These are phyloP conservation scores for Microctonus hyperodae DNA, from an alignment of 2,888 invertebrate genomes.

Conservation along the genomic window DNA sequence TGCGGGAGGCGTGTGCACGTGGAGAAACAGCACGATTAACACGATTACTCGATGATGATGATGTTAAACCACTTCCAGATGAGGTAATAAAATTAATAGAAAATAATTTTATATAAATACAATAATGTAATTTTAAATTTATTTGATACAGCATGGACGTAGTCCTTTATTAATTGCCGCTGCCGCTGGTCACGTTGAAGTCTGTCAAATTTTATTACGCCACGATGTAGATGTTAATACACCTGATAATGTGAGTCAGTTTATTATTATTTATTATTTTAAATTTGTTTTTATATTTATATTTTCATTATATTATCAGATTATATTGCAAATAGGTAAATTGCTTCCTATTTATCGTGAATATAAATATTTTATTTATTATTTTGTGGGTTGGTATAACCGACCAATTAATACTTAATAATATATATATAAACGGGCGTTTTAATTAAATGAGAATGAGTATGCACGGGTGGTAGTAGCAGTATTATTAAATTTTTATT, in stretches of 20 bases:
- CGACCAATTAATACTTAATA: neutral
- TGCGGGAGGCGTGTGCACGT: slow-evolving; percentile 63
- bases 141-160: slow-evolving; percentile 58
- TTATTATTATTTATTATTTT: neutral
- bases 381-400: neutral
- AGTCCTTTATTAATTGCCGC: slow-evolving; percentile 67
- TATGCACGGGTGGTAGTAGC: neutral
- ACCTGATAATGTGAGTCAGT: slow-evolving; percentile 65
- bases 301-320: neutral
- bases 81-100: slow-evolving; percentile 52
- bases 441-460: slow-evolving; percentile 1
- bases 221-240: slow-evolving; percentile 65
- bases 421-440: neutral
- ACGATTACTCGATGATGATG: slow-evolving; percentile 61
- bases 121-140: neutral
- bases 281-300: neutral
- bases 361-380: neutral
- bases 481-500: slow-evolving; percentile 5
- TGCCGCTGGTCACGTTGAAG: slow-evolving; percentile 66
- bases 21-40: slow-evolving; percentile 61
- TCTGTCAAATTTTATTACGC: slow-evolving; percentile 63
- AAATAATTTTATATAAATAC: neutral
- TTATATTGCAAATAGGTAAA: too few relatives aligned
- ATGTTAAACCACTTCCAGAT: slow-evolving; percentile 59
- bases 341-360: neutral